Evolutionary conservation across 2,888 invertebrate species (phyloP).

Genomic region (Eupsilia transversa): DNA sequence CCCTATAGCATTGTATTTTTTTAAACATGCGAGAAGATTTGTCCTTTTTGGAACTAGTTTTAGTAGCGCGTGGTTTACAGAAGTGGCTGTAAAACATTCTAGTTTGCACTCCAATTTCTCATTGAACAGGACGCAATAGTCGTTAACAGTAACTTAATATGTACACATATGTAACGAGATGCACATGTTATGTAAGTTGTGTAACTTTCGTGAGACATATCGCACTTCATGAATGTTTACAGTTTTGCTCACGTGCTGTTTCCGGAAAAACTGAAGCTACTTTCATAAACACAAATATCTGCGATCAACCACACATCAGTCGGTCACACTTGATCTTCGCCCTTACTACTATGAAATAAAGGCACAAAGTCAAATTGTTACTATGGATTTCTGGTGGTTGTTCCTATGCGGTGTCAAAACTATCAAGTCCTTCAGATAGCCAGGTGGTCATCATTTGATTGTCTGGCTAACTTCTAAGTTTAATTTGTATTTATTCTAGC

Average conservation of each 20-base stretch:
- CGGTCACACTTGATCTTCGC: background rate
- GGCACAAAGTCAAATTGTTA: background rate
- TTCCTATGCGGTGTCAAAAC: too few species aligned
- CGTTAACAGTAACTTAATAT: conserved; percentile 39
- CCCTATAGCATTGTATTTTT: conserved; percentile 14
- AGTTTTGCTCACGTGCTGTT: conserved; percentile 35
- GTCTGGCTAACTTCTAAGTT: background rate
- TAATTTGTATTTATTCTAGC: background rate
- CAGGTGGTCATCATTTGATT: background rate
- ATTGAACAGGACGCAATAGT: conserved; percentile 36
- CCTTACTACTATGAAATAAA: conserved; percentile 13
- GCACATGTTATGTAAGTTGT: conserved; percentile 15
- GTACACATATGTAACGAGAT: conserved; percentile 51
- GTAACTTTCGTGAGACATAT: conserved; percentile 26
- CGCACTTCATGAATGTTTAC: conserved; percentile 30
- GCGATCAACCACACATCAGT: conserved; percentile 1
- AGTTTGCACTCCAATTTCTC: conserved; percentile 40
- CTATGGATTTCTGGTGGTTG: background rate
- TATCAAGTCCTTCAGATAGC: background rate
- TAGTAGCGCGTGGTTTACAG: conserved; percentile 5
- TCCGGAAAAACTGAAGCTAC: conserved; percentile 1
- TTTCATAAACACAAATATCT: conserved; percentile 15
- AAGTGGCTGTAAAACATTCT: conserved; percentile 26
- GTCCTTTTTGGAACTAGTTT: conserved; percentile 9
- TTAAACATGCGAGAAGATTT: conserved; percentile 12